Evolutionary conservation across 2,113 vertebrate genomes (phyloP), one percentile per base, ranked within the genome.

Genomic region (Xerus inauris): DNA sequence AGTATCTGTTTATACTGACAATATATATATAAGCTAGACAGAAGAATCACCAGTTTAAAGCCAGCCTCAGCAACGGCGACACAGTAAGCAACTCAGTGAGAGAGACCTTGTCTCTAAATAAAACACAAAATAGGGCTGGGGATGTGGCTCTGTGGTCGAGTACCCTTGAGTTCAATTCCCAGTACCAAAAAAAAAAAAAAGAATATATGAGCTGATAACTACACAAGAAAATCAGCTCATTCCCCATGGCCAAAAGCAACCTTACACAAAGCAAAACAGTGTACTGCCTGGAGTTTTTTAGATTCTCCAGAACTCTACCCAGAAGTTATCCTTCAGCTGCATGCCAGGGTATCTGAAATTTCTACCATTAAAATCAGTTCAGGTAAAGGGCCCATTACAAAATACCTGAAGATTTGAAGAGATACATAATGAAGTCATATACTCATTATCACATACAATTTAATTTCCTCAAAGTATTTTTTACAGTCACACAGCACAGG

Each of bases 251-350:
- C 59, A 94, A 90, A 87, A 76, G 69, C 47, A 96, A 90, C 30
- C 38, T 51, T 88, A 90, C 22, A 72, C 30, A 76, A 30, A 90
- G n/a, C 32, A 76, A 54, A 49, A 62, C 26, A 38, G 30, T 47
- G 45, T 28, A 35, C 30, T 30, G 30, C 22, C 54, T 45, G n/a
- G 20, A 28, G 81, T 28, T 71, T 92, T 40, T 88, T 45, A 72
- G 85, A 83, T 13, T 86, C 59, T 67, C 38, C 40, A 64, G 64
- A 94, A 93, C 14, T 80, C 89, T 79, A 65, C 54, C 84, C 67
- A 88, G 82, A 96, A 96, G 67, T 90, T 32, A 64, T 6, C 30
- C 82, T n/a, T 91, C 65, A 57, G 38, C 35, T 87, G 45, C 16
- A 65, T 88, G 16, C n/a, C 87, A 71, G 71, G 17, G 24, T 40